Conservation (phyloP, 1,140 invertebrate genomes). For the Micrasema longulum region DNA sequence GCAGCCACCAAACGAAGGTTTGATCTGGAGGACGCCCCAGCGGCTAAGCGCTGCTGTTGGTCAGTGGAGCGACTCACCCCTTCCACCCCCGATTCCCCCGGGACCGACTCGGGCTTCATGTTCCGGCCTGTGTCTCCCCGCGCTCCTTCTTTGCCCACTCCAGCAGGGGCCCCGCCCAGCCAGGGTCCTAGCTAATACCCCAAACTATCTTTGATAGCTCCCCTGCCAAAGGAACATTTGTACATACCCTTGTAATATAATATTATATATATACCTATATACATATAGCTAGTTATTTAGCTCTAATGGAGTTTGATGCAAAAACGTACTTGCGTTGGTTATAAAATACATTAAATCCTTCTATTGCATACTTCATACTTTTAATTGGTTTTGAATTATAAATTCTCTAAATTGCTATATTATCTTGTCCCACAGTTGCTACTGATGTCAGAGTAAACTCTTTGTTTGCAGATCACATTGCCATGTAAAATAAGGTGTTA, state of each 20-base stretch:
- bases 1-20: conserved; percentile 82
- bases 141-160: conserved; percentile 44
- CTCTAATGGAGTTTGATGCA: conserved; percentile 18
- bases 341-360: too few relatives aligned
- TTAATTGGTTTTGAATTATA: too few relatives aligned
- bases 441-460: conserved; percentile 1
- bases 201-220: conserved; percentile 37
- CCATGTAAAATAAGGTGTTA: conserved; percentile 33
- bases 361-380: too few relatives aligned
- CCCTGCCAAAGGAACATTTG: conserved; percentile 49
- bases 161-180: conserved; percentile 16
- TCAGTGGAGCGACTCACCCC: conserved; percentile 59
- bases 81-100: conserved; percentile 51
- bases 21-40: conserved; percentile 74
- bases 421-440: background rate
- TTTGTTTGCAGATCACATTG: conserved; percentile 23
- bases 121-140: conserved; percentile 53
- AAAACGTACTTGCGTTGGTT: background rate
- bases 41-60: conserved; percentile 61
- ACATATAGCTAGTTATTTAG: background rate
- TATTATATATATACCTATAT: too few relatives aligned
- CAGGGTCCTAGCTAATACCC: conserved; percentile 52
- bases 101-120: conserved; percentile 52
- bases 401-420: background rate
- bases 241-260: conserved; percentile 19